Evolutionary conservation across 2,888 invertebrate species (phyloP), one percentile per base, ranked within the genome.

Genomic region (Seladonia tumulorum): DNA sequence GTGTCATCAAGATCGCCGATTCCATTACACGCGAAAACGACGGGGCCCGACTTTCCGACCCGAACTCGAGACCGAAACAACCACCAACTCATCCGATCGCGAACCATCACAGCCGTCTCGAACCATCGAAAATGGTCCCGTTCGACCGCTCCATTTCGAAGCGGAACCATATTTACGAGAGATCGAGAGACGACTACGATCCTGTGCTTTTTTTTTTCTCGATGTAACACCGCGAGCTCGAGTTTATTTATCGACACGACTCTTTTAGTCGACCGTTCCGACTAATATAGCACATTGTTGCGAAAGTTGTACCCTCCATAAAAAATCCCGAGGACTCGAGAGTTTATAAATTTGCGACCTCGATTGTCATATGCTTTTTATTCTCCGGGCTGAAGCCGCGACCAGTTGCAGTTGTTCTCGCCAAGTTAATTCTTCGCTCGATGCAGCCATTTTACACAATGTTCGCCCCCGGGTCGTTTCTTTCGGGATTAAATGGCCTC

Each of bases 81-180:
- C 35, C 35, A 35, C 35, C 3, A 35, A 35, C 35, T 25, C n/a
- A 5, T 39, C n/a, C 25, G n/a, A 8, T 42, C 12, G 8, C 71
- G 16, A 60, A 22, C 49, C 49, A 22, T 53, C 60, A 12, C 10
- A 42, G 53, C 74, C n/a, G 39, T 49, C 29, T 81, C 49, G 57
- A 57, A 35, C 39, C 68, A 39, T 76, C 89, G 78, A 79, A 76
- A 89, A 88, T 76, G 71, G 66, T 53, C 79, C 53, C 81, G 76
- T 79, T 82, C 76, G 7, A 68, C 71, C 66, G 39, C 49, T 77
- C 76, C 76, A 73, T 79, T 83, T 68, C 63, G 35, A 42, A 39
- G n/a, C 63, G 70, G 66, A 76, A 42, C 70, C 49, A 75, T 75
- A 79, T 63, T 82, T 57, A 87, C 82, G 76, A 76, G 12, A 42